These are phyloP conservation scores for Spea multiplicata DNA, from an alignment of 2,113 vertebrate genomes.

Conservation along the genomic window DNA sequence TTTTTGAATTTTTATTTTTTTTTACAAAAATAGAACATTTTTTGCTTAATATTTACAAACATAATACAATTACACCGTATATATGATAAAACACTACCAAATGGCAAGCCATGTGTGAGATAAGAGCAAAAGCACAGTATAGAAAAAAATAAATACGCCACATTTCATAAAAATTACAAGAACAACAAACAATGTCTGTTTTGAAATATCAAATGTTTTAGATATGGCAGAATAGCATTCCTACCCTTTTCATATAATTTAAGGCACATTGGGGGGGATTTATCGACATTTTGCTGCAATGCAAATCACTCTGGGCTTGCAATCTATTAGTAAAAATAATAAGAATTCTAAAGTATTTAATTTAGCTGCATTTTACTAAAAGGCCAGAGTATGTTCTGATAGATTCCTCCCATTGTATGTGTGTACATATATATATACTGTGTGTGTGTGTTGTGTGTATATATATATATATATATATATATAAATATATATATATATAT, in stretches of 20 bases:
- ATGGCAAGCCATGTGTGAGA: constrained; percentile 68
- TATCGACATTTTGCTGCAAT: constrained; percentile 33
- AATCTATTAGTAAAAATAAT: constrained; percentile 10
- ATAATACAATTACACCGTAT: constrained; percentile 76
- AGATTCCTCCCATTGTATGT: constrained; percentile 40
- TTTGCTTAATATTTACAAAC: constrained; percentile 77
- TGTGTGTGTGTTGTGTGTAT: no score
- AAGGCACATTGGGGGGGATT: constrained; percentile 68
- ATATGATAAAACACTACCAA: constrained; percentile 77
- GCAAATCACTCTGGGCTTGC: constrained; percentile 16
- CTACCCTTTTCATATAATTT: constrained; percentile 66
- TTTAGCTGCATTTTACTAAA: constrained; percentile 10
- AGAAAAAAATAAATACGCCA: constrained; percentile 70
- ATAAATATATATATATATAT: no score
- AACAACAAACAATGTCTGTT: constrained; percentile 70
- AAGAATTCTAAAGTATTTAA: constrained; percentile 20
- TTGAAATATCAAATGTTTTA: constrained; percentile 76
- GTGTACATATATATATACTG: constrained; percentile 1
- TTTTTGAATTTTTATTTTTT: constrained; percentile 68
- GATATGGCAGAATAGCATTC: constrained; percentile 69
- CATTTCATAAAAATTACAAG: constrained; percentile 83
- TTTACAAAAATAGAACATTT: constrained; percentile 81
- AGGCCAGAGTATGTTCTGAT: constrained; percentile 15
- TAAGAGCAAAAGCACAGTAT: constrained; percentile 60
- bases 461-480: no score